Evolutionary conservation across 2,797 vertebrate species (phyloP).

Genomic region (Hirundo rustica): DNA sequence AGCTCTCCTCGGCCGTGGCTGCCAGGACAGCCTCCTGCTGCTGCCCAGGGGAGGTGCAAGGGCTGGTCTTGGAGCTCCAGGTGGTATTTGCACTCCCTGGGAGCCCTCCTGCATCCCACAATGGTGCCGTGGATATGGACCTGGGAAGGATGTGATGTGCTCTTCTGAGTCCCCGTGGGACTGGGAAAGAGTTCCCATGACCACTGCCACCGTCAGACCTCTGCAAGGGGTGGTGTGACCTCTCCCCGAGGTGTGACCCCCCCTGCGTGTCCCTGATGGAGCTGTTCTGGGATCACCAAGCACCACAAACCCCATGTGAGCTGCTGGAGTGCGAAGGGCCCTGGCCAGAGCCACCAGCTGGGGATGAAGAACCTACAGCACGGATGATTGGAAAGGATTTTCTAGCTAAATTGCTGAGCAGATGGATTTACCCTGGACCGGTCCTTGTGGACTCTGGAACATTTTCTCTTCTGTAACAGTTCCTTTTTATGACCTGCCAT

Average conservation of each 20-base stretch:
- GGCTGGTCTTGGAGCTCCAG: accelerated
- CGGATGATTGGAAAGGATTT: constrained; percentile 44
- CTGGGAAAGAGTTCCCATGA: accelerated
- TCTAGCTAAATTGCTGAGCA: constrained; percentile 62
- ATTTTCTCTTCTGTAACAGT: constrained; percentile 60
- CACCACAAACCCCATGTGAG: accelerated
- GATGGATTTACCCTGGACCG: constrained; percentile 61
- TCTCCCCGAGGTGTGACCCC: not conserved
- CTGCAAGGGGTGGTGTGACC: not conserved
- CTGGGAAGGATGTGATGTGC: accelerated
- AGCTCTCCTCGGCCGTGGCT: accelerated
- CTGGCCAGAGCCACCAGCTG: not conserved
- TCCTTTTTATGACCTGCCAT: constrained; percentile 59
- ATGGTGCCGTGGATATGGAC: accelerated
- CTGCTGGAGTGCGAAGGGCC: not conserved
- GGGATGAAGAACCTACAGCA: not conserved
- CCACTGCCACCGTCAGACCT: accelerated
- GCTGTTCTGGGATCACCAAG: not conserved
- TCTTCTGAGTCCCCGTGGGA: not conserved
- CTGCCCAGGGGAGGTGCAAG: accelerated
- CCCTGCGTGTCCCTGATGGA: accelerated
- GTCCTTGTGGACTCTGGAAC: constrained; percentile 56
- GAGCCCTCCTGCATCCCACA: not conserved
- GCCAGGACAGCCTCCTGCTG: not conserved
- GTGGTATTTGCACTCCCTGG: not conserved